Evolutionary conservation across 2,797 vertebrate species (phyloP).

Genomic region (Protonibea diacanthus): DNA sequence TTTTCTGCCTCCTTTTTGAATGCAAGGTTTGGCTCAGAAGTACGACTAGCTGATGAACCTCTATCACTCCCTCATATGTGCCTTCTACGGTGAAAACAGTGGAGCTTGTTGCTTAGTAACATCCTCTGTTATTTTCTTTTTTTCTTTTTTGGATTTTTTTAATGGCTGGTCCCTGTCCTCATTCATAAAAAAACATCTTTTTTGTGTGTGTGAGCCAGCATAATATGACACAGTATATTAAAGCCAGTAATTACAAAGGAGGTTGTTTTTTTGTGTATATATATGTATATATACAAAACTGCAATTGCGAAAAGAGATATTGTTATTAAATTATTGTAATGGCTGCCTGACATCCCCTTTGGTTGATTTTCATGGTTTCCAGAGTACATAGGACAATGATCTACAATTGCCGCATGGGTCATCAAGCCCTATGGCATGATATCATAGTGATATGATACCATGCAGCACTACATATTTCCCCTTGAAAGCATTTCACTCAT

Average conservation of each 20-base stretch:
- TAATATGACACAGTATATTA: constrained; percentile 13
- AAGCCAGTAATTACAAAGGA: constrained; percentile 26
- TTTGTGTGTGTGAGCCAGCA: constrained; percentile 23
- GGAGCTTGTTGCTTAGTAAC: constrained; percentile 80
- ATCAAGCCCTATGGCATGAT: background rate
- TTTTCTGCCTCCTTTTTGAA: constrained; percentile 19
- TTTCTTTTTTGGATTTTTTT: background rate
- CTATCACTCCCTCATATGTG: constrained; percentile 29
- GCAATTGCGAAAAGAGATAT: constrained; percentile 12
- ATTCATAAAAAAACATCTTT: constrained; percentile 70
- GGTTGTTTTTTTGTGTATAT: constrained; percentile 26
- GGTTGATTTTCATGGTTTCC: constrained; percentile 27
- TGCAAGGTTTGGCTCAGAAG: constrained; percentile 27
- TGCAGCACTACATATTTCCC: constrained; percentile 35
- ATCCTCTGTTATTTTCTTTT: constrained; percentile 31
- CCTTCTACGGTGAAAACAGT: constrained; percentile 43
- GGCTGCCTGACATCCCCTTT: constrained; percentile 23
- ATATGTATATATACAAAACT: background rate
- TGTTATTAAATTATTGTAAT: background rate
- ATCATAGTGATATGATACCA: constrained; percentile 2
- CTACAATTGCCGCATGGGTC: constrained; percentile 18
- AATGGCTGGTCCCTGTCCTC: constrained; percentile 56
- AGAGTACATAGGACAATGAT: constrained; percentile 8
- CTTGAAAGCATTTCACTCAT: constrained; percentile 40
- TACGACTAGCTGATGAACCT: constrained; percentile 25